Evolutionary conservation across 2,797 vertebrate genomes (phyloP), one percentile per base, ranked within the genome.

Genomic region (Ctenosaura bakeri): DNA sequence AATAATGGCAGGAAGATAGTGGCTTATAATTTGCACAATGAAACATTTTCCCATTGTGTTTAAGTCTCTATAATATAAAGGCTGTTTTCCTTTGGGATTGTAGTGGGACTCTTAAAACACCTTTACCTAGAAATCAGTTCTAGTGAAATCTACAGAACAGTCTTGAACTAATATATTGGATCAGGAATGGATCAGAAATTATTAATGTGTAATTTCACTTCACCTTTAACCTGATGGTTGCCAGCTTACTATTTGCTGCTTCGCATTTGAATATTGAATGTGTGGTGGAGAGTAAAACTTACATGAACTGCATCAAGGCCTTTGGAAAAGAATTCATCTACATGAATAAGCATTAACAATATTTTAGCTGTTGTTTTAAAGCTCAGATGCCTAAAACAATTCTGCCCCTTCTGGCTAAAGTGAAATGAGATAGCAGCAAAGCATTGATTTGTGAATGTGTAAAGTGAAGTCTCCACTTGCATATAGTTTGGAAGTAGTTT

Each of bases 281-380:
- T 10, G 56, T 24, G 9, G 1, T 59, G 35, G 85, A 86, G 18
- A 1, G 46, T 86, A 35, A 16, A 76, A 74, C 62, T 16, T 62
- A 20, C 73, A 76, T 69, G 9, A 52, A 54, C 35, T 64, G 16
- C 52, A 74, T 88, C 38, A 59, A 32, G 71, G 54, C 66, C n/a
- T 56, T 83, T 83, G 56, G n/a, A 13, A 12, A 62, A 83, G 69
- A 59, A 88, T 52, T 80, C 4, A 32, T 35, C 38, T 66, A 29
- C 42, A 13, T 59, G 38, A 76, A 56, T 42, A 59, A 54, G 29
- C 26, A 32, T 80, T 3, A 46, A 78, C 78, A 52, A 5, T 14
- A 54, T 54, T 73, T 56, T 50, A 73, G 35, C n/a, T 83, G 87
- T 59, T 88, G 12, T 86, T 86, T 54, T 81, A 82, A 73, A 24